Conservation (phyloP, 1,140 invertebrate genomes). For the Metopolophium dirhodum region DNA sequence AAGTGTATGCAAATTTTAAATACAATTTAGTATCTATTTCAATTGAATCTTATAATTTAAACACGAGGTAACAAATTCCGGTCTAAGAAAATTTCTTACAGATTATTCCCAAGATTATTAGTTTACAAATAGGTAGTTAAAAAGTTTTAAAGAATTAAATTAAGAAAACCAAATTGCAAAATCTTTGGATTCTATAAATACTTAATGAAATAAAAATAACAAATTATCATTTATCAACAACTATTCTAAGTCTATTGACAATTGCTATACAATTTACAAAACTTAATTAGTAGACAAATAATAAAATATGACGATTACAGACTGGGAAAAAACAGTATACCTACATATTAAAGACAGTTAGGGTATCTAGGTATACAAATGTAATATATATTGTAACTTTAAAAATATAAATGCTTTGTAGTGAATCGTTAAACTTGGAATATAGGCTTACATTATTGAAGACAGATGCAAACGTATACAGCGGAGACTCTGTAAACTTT, state of each 20-base stretch:
- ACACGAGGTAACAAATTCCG: background rate
- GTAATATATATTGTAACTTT: background rate
- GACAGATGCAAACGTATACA: slow-evolving; percentile 28
- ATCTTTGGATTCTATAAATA: background rate
- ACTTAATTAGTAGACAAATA: background rate
- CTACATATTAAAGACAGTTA: no score
- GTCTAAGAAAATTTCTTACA: background rate
- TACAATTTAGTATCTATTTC: no score
- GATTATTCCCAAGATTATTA: background rate
- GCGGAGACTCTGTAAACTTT: background rate
- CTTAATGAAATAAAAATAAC: background rate
- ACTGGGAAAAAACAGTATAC: no score
- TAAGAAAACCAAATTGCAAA: background rate
- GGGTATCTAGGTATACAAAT: no score
- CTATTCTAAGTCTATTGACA: no score
- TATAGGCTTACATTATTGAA: slow-evolving; percentile 41
- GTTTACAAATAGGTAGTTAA: background rate
- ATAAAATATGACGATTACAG: background rate
- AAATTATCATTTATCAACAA: no score
- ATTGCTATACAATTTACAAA: no score
- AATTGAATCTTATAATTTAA: no score
- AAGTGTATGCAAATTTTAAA: background rate
- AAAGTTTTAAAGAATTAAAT: background rate
- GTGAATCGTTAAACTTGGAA: background rate
- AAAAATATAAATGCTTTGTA: background rate